Evolutionary conservation across 2,888 invertebrate species (phyloP), one percentile per base, ranked within the genome.

Genomic region (Nemurella pictetii): DNA sequence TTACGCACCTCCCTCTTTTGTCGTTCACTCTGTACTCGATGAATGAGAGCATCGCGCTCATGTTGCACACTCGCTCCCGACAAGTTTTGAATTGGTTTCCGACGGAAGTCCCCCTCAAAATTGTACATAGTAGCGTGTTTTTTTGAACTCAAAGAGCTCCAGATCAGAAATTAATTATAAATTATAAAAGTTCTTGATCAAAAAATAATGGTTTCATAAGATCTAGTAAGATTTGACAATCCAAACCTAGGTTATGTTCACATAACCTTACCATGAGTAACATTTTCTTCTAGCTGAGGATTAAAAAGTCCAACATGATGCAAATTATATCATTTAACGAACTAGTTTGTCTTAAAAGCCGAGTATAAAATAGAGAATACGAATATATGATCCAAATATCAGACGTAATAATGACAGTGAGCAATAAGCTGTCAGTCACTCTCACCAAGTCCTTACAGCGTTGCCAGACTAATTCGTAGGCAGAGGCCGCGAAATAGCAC

Each of bases 21-120:
- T 87, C 98, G 93, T 91, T 98, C 97, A 89, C 94, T 93, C 89
- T 97, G 97, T 78, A 96, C 95, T 89, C 96, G 95, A 85, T 94
- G 94, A 86, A 98, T 92, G 83, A 97, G 91, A 84, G 93, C 92
- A 88, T 96, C 95, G 87, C 93, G 91, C 80, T 93, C 95, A 87
- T 95, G 93, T 87, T 94, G 93, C 85, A 92, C 93, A 89, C 96
- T 96, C n/a, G 95, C 95, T 85, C 98, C 98, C 86, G 97, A 95
- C 87, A 98, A 92, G 90, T 96, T 97, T 91, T 98, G 98, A 89
- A 95, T 94, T 9, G 98, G 98, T 90, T 94, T 95, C 83, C 95
- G 93, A 89, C 96, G 94, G 90, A 95, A 96, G 90, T 98, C 96
- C 85, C 98, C 98, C 90, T 98, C 98, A 90, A 98, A 98, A 89